A percentile compares a stretch with the other conserved stretches of the same genome.
These are phyloP conservation scores for Listronotus bonariensis DNA, from an alignment of 1,140 invertebrate genomes.

Conservation along the genomic window DNA sequence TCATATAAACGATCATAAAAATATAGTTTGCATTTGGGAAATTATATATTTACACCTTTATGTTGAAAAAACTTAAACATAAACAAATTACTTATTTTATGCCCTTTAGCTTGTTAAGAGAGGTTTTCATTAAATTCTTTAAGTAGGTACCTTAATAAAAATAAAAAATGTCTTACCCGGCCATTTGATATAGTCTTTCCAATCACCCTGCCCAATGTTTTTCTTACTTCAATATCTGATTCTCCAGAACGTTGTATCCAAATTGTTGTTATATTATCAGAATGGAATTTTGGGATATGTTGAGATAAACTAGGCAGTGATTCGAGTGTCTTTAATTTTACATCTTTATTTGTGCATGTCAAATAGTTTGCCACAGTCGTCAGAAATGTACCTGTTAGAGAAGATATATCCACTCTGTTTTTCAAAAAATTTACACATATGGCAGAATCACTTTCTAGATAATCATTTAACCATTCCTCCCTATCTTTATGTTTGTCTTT, in stretches of 20 bases:
- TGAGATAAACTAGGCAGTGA: conserved; percentile 51
- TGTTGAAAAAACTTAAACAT: too few species aligned
- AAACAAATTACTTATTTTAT: too few species aligned
- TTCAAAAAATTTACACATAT: conserved; percentile 16
- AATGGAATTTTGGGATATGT: conserved; percentile 56
- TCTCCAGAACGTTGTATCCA: conserved; percentile 57
- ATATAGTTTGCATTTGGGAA: too few species aligned
- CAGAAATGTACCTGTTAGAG: conserved; percentile 18
- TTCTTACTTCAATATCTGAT: conserved; percentile 50
- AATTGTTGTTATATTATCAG: conserved; percentile 48
- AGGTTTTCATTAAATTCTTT: too few species aligned
- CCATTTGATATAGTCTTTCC: conserved; percentile 49
- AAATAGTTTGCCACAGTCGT: conserved; percentile 36
- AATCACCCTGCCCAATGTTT: conserved; percentile 51
- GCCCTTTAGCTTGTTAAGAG: too few species aligned
- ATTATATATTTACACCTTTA: too few species aligned
- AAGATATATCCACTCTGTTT: conserved; percentile 7
- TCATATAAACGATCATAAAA: too few species aligned
- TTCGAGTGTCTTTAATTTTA: conserved; percentile 35
- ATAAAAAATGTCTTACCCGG: conserved; percentile 28
- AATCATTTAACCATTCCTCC: background rate
- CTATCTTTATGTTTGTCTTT: background rate
- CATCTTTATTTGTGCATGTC: conserved; percentile 8
- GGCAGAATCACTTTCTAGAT: background rate
- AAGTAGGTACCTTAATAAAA: too few species aligned